Evolutionary conservation across 1,140 invertebrate species (phyloP).

Genomic region (Diorhabda elongata): DNA sequence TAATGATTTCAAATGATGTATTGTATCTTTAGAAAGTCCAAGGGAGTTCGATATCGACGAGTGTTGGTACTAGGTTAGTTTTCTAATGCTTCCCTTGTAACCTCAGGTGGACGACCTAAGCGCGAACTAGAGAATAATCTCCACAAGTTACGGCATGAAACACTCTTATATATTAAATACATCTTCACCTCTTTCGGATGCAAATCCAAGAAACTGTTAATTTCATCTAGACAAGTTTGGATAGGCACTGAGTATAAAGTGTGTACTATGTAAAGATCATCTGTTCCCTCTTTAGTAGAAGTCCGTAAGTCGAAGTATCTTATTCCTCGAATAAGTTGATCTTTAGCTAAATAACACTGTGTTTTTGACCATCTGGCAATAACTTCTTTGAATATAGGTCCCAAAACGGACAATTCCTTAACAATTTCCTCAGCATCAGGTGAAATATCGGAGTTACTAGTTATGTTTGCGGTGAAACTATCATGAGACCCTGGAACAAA

Average conservation of each 20-base stretch:
- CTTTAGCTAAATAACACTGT: constrained; percentile 16
- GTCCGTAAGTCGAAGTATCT: constrained; percentile 27
- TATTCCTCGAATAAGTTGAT: constrained; percentile 22
- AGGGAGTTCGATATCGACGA: no score
- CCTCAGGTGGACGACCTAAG: no score
- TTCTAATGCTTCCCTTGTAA: no score
- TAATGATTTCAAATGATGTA: no score
- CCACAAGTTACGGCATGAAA: no score
- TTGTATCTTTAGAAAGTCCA: no score
- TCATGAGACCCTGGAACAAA: constrained; percentile 68
- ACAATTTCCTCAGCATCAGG: constrained; percentile 66
- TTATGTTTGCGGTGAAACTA: constrained; percentile 73
- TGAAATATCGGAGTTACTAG: constrained; percentile 53
- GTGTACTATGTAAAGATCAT: constrained; percentile 22
- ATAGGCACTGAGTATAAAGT: constrained; percentile 21
- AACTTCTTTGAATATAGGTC: constrained; percentile 59
- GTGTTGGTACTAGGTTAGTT: no score
- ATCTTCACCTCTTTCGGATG: constrained; percentile 22
- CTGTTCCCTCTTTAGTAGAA: constrained; percentile 14
- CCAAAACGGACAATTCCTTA: constrained; percentile 53
- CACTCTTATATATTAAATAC: background rate
- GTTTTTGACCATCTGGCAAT: constrained; percentile 69
- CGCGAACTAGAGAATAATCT: no score
- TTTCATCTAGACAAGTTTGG: constrained; percentile 9
- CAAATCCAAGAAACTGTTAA: constrained; percentile 13